A percentile compares a stretch with the other conserved stretches of the same genome.
Evolutionary conservation across 1,140 invertebrate genomes (phyloP).

Genomic region (Macrocentrus cingulum): DNA sequence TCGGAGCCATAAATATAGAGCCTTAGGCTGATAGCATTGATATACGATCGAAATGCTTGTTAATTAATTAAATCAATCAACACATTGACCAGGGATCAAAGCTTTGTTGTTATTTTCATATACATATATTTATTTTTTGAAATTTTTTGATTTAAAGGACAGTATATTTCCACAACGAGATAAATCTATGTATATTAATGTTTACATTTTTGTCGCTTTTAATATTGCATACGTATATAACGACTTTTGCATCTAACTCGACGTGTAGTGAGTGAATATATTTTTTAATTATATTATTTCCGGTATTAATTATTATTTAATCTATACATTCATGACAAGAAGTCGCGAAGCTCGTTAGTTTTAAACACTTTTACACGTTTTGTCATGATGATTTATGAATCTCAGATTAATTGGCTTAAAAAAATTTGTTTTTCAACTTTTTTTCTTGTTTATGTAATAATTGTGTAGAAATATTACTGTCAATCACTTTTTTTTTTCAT

Average conservation of each 20-base stretch:
- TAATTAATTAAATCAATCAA: conserved; percentile 4
- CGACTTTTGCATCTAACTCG: neutral
- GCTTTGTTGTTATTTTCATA: neutral
- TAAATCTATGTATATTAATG: conserved; percentile 3
- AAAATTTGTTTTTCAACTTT: no score
- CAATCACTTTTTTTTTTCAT: no score
- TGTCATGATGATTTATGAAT: neutral
- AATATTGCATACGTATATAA: neutral
- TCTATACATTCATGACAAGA: conserved; percentile 26
- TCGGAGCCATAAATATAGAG: conserved; percentile 51
- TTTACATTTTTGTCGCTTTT: neutral
- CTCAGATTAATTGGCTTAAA: neutral
- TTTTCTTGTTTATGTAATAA: no score
- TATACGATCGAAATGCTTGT: neutral
- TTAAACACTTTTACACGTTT: neutral
- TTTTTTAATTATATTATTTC: conserved; percentile 2
- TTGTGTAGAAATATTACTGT: no score
- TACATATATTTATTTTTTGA: neutral
- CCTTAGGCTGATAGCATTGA: neutral
- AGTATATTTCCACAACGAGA: no score
- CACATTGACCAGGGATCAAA: neutral
- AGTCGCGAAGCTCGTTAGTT: conserved; percentile 8
- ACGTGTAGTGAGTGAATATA: conserved; percentile 8
- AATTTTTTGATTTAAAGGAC: neutral
- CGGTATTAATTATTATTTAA: conserved; percentile 6